Percentiles rank a stretch among this genome's conserved stretches.
Conservation (phyloP, 1,140 invertebrate species). For the Archivesica marissinica region DNA sequence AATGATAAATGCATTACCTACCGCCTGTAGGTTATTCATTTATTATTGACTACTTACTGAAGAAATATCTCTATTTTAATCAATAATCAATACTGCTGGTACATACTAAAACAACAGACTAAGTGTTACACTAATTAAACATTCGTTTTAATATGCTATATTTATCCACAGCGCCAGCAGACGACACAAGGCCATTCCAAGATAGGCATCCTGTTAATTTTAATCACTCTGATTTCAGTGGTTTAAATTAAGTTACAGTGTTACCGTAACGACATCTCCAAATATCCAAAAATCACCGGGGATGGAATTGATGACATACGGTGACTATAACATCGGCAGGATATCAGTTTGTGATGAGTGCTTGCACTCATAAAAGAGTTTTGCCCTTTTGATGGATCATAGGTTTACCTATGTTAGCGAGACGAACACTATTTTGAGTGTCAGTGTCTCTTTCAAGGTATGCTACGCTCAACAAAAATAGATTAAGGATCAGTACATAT, state of each 20-base stretch:
- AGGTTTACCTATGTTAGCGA: constrained; percentile 16
- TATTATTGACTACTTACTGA: too few species aligned
- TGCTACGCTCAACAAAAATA: too few species aligned
- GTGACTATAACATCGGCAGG: neutral
- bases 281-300: constrained; percentile 23
- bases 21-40: too few species aligned
- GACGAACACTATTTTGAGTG: neutral
- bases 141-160: too few species aligned
- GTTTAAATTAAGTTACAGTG: constrained; percentile 32
- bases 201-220: constrained; percentile 9
- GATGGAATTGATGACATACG: neutral
- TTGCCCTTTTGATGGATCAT: neutral
- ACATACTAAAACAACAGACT: too few species aligned
- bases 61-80: neutral
- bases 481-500: too few species aligned
- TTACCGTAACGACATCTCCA: constrained; percentile 8
- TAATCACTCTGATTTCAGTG: constrained; percentile 43
- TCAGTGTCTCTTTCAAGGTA: constrained; percentile 11
- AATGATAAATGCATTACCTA: too few species aligned
- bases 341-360: constrained; percentile 25
- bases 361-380: constrained; percentile 2
- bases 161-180: constrained; percentile 9
- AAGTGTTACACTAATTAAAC: neutral
- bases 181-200: constrained; percentile 15
- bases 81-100: neutral